Evolutionary conservation across 2,888 invertebrate genomes (phyloP), one percentile per base, ranked within the genome.

Genomic region (Hirtodrosophila trivittata): DNA sequence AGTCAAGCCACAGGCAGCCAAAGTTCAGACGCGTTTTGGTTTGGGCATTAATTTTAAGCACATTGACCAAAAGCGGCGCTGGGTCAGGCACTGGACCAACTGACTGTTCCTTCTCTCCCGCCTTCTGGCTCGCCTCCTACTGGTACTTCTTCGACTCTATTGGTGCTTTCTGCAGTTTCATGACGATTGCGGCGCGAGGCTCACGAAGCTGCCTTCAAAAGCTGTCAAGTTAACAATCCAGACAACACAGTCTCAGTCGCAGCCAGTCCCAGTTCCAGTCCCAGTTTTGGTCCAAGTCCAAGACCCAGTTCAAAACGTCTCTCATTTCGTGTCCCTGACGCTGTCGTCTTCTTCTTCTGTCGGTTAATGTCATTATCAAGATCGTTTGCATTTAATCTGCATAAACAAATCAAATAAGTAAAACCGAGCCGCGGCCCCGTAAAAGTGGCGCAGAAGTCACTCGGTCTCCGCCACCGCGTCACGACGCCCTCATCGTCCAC

Each of bases 331-430:
- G 77, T 64, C 66, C 66, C 65, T 66, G 67, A 62, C 45, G 65
- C 64, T 81, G 72, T 63, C 55, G 72, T 71, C 73, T 72, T 72
- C 83, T 51, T 75, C 86, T 78, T 85, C 87, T 80, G 88, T 87
- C 88, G 86, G 87, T 87, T 88, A 88, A 88, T 88, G 88, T 88
- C 88, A 88, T 88, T 88, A 88, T 88, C 88, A 88, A 89, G 88
- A 88, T 88, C 89, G 85, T 86, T 87, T 85, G 89, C 88, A 83
- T 88, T 88, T 89, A 88, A 88, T 88, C 88, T 87, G 81, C 81
- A 87, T 87, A 87, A 86, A 87, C 84, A 87, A 87, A 88, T 77
- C 77, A 88, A 87, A 84, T 86, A 80, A 82, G 87, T 75, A 70
- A 71, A 69, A 68, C 70, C 72, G 45, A 63, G 68, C 33, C 51